A percentile compares a stretch with the other conserved stretches of the same genome.
Evolutionary conservation across 2,113 vertebrate genomes (phyloP).

Genomic region (Charina bottae): DNA sequence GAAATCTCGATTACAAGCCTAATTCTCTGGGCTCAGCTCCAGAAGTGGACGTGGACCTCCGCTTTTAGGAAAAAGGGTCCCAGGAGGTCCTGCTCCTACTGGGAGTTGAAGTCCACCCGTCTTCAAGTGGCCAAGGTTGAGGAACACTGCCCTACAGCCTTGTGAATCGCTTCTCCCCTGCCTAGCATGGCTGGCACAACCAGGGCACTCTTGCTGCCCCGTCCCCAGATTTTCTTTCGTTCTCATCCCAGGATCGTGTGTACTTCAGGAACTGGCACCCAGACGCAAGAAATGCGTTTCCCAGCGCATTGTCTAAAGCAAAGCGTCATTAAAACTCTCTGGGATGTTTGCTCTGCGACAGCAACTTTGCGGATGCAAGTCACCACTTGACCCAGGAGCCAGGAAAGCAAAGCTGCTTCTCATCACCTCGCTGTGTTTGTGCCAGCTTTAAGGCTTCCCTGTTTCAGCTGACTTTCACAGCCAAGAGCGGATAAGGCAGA

Average conservation of each 20-base stretch:
- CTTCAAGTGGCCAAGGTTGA: too few relatives aligned
- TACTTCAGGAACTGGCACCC: neutral
- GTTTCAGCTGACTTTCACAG: neutral
- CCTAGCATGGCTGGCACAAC: neutral
- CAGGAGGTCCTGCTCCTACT: neutral
- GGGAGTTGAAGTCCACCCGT: too few relatives aligned
- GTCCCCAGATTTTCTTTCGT: neutral
- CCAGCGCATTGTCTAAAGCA: neutral
- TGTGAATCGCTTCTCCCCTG: neutral
- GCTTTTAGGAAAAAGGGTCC: neutral
- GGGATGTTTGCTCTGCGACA: neutral
- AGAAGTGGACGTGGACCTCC: neutral
- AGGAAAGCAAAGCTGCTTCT: neutral
- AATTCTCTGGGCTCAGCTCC: neutral
- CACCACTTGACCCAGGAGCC: neutral
- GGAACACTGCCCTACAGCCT: neutral
- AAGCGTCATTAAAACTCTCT: neutral
- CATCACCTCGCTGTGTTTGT: neutral
- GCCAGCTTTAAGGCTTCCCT: neutral
- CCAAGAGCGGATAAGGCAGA: neutral
- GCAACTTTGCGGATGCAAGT: neutral
- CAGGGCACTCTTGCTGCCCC: neutral
- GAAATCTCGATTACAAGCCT: neutral
- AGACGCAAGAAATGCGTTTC: neutral
- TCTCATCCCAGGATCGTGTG: neutral